Conservation (phyloP, 2,797 vertebrate genomes). For the Dendrocincla fuliginosa region DNA sequence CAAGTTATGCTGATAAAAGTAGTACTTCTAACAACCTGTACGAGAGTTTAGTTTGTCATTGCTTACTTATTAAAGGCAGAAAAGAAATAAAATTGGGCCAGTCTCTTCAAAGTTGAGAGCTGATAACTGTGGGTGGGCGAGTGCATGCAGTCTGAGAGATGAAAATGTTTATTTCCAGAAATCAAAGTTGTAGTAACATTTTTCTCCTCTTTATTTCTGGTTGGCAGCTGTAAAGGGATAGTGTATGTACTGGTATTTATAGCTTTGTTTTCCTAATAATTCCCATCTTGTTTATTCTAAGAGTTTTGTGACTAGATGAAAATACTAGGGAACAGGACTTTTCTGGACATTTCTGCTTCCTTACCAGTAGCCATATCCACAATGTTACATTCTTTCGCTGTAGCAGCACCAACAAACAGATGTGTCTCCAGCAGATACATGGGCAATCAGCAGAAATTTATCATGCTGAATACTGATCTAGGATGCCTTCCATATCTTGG, state of each 20-base stretch:
- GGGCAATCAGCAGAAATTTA: not conserved
- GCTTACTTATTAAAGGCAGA: not conserved
- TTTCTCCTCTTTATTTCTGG: not conserved
- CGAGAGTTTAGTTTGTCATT: not conserved
- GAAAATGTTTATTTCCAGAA: not conserved
- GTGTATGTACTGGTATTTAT: not conserved
- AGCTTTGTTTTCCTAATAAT: not conserved
- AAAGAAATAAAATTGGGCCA: not conserved
- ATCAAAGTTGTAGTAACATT: not conserved
- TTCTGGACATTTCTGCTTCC: not conserved
- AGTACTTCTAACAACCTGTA: not conserved
- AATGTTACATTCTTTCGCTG: fast-evolving
- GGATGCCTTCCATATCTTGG: not conserved
- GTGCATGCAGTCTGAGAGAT: not conserved
- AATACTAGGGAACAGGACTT: not conserved
- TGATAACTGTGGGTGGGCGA: not conserved
- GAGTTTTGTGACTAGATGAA: not conserved
- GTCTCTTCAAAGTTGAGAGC: not conserved
- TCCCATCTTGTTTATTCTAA: not conserved
- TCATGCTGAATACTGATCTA: not conserved
- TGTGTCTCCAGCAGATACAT: fast-evolving
- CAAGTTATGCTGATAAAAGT: not conserved
- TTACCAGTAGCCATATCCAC: not conserved
- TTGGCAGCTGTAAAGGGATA: not conserved
- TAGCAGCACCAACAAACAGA: not conserved